Percentiles rank a stretch among this genome's conserved stretches.
phyloP scores from a whole-genome alignment of 2,888 invertebrate species.

The Labia minor region DNA sequence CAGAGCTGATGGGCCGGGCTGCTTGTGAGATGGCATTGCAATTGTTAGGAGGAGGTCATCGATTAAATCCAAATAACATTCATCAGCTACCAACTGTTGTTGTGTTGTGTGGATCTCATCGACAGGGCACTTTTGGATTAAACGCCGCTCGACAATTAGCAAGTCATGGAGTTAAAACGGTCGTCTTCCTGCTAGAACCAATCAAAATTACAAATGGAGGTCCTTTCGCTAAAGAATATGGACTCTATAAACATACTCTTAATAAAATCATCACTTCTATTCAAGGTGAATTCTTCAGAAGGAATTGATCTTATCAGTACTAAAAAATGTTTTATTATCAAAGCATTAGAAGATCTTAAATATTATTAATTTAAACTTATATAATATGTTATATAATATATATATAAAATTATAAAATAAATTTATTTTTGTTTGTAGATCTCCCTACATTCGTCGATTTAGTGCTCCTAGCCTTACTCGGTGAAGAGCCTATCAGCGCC shows the following conservation, averaged over 20 bases:
- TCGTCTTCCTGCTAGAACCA: constrained; percentile 45
- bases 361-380: no score
- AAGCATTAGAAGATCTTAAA: no score
- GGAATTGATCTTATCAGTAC: neutral
- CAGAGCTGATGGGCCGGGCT: constrained; percentile 71
- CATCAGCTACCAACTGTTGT: constrained; percentile 80
- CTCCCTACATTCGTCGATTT: constrained; percentile 42
- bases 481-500: constrained; percentile 33
- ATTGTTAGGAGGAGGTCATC: constrained; percentile 70
- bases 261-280: constrained; percentile 33
- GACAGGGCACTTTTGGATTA: constrained; percentile 48
- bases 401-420: no score
- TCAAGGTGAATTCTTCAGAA: constrained; percentile 25
- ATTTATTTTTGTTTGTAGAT: constrained; percentile 31
- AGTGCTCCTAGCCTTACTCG: constrained; percentile 43
- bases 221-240: constrained; percentile 48
- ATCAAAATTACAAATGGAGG: constrained; percentile 27
- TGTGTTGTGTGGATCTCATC: constrained; percentile 59
- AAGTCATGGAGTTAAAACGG: constrained; percentile 66
- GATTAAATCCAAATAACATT: constrained; percentile 73
- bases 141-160: constrained; percentile 69
- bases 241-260: constrained; percentile 52
- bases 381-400: no score
- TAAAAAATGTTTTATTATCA: neutral
- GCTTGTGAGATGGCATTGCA: constrained; percentile 74